Evolutionary conservation across 2,113 vertebrate genomes (phyloP).

Genomic region (Paramormyrops kingsleyae): DNA sequence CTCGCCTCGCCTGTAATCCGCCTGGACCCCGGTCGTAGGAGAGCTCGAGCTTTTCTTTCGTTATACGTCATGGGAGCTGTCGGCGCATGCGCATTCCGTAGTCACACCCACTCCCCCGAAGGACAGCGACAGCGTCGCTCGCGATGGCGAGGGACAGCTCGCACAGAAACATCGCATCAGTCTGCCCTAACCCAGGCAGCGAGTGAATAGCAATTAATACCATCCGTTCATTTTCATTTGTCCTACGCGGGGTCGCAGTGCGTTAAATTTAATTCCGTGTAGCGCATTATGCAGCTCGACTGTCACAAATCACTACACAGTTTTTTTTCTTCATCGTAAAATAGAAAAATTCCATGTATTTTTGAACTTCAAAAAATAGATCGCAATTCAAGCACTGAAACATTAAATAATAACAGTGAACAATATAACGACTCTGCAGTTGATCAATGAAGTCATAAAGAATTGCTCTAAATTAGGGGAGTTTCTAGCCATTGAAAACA

Average conservation of each 20-base stretch:
- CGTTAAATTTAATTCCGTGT: neutral
- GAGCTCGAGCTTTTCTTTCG: conserved; percentile 47
- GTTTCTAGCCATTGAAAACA: too few relatives aligned
- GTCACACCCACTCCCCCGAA: conserved; percentile 31
- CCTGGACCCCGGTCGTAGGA: conserved; percentile 33
- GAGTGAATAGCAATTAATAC: neutral
- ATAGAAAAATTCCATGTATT: neutral
- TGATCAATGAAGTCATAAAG: neutral
- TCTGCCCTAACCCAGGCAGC: neutral
- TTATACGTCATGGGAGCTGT: conserved; percentile 48
- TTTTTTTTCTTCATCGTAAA: neutral
- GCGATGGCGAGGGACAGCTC: neutral
- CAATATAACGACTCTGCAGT: neutral
- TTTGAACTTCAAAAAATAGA: neutral
- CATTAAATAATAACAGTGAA: neutral
- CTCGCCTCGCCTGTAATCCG: conserved; percentile 34
- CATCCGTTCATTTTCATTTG: neutral
- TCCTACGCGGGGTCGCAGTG: neutral
- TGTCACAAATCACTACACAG: neutral
- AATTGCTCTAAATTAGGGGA: neutral
- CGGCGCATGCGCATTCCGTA: conserved; percentile 50
- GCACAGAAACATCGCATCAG: neutral
- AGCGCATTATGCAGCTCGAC: neutral
- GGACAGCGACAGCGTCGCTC: neutral
- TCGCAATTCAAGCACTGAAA: neutral